Conservation (phyloP, 2,797 vertebrate species). For the Kryptopterus vitreolus region DNA sequence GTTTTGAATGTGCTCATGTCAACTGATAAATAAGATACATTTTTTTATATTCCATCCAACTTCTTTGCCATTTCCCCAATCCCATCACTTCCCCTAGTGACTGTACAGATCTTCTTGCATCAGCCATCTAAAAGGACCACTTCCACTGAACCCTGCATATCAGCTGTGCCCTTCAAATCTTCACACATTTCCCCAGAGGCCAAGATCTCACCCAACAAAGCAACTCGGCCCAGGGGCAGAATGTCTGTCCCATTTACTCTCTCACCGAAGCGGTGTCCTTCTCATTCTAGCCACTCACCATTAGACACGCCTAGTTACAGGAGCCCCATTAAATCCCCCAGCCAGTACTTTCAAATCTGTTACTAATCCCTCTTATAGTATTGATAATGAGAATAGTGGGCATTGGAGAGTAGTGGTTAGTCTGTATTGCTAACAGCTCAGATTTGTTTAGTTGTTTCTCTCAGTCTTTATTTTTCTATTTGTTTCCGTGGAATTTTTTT, state of each 20-base stretch:
- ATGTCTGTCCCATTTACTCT: conserved; percentile 70
- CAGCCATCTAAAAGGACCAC: conserved; percentile 68
- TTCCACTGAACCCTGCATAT: conserved; percentile 62
- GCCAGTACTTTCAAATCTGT: conserved; percentile 83
- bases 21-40: conserved; percentile 24
- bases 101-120: conserved; percentile 80
- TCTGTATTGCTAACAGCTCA: conserved; percentile 24
- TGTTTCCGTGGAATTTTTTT: conserved; percentile 18
- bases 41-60: conserved; percentile 53
- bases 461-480: conserved; percentile 15
- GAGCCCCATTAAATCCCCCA: conserved; percentile 80
- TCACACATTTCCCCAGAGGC: conserved; percentile 64
- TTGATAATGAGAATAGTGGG: conserved; percentile 17
- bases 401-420: conserved; percentile 37
- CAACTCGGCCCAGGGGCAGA: conserved; percentile 56
- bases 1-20: conserved; percentile 38
- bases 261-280: conserved; percentile 73
- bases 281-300: conserved; percentile 65
- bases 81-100: conserved; percentile 72
- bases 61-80: conserved; percentile 49
- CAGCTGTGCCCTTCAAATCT: conserved; percentile 61
- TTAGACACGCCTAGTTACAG: conserved; percentile 79
- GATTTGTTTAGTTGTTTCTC: conserved; percentile 55
- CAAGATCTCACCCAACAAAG: conserved; percentile 63
- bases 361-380: conserved; percentile 62